A percentile compares a stretch with the other conserved stretches of the same genome.
Conservation (phyloP, 2,888 invertebrate genomes). For the Diarsia rubi region DNA sequence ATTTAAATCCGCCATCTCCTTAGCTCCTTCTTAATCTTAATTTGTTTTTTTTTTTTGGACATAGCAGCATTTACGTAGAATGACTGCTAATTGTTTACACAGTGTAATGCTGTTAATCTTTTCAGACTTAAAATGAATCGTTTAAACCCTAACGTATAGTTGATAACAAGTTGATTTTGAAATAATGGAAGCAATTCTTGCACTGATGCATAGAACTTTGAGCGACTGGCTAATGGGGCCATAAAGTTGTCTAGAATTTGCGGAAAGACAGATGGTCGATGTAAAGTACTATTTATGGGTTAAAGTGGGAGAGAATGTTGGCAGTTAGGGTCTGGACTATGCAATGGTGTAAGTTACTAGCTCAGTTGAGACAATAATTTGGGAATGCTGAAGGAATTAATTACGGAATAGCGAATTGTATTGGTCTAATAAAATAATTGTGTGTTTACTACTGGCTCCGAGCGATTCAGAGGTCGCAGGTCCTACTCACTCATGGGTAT, state of each 20-base stretch:
- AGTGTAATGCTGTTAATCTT: neutral
- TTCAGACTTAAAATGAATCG: neutral
- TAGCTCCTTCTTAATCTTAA: neutral
- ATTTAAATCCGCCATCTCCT: neutral
- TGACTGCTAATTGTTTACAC: neutral
- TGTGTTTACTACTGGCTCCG: neutral
- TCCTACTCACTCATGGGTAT: conserved; percentile 4
- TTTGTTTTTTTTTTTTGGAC: neutral
- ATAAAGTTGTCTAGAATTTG: conserved; percentile 42
- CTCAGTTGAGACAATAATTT: conserved; percentile 20
- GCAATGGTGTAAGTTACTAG: conserved; percentile 10
- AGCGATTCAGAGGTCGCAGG: conserved; percentile 12
- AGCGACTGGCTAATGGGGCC: conserved; percentile 23
- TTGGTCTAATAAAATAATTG: conserved; percentile 27
- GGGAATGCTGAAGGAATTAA: conserved; percentile 4
- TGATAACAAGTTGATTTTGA: conserved; percentile 1
- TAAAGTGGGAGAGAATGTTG: conserved; percentile 37
- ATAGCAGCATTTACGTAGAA: neutral
- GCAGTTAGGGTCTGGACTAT: neutral
- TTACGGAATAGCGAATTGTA: neutral
- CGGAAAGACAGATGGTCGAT: conserved; percentile 45
- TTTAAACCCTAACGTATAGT: neutral
- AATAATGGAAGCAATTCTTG: conserved; percentile 6
- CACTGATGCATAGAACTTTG: neutral
- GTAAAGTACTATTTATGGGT: conserved; percentile 35